These are phyloP conservation scores for Shargacucullia verbasci DNA, from an alignment of 2,888 invertebrate genomes.

Conservation along the genomic window DNA sequence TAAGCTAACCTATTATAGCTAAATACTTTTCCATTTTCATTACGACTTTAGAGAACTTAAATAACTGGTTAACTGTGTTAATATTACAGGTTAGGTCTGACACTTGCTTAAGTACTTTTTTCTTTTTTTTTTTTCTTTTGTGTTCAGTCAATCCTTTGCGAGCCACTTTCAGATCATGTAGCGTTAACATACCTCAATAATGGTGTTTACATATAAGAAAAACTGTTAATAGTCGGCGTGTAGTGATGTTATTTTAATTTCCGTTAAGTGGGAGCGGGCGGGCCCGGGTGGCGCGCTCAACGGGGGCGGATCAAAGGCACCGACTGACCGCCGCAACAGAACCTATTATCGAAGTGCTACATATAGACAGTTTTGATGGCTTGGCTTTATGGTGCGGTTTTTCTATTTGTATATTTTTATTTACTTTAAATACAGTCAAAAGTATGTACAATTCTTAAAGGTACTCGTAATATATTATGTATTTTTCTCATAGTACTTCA, in stretches of 20 bases:
- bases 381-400: conserved; percentile 28
- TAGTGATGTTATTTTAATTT: conserved; percentile 76
- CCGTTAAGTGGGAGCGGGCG: conserved; percentile 68
- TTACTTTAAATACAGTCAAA: not conserved
- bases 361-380: conserved; percentile 49
- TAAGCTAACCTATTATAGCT: too few species aligned
- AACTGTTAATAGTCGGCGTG: conserved; percentile 36
- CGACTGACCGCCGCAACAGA: conserved; percentile 62
- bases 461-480: too few species aligned
- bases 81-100: too few species aligned
- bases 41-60: too few species aligned
- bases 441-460: too few species aligned
- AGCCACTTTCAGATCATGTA: too few species aligned
- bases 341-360: conserved; percentile 61
- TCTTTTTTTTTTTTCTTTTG: too few species aligned
- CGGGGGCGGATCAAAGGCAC: conserved; percentile 72
- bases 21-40: too few species aligned
- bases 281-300: conserved; percentile 38
- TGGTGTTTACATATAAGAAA: conserved; percentile 25
- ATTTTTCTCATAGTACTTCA: too few species aligned
- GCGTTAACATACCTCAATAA: not conserved
- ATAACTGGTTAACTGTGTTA: too few species aligned
- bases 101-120: too few species aligned
- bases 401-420: conserved; percentile 7
- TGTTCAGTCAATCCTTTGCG: too few species aligned